phyloP scores from a whole-genome alignment of 2,113 vertebrate genomes.

The Scartelaos histophorus region DNA sequence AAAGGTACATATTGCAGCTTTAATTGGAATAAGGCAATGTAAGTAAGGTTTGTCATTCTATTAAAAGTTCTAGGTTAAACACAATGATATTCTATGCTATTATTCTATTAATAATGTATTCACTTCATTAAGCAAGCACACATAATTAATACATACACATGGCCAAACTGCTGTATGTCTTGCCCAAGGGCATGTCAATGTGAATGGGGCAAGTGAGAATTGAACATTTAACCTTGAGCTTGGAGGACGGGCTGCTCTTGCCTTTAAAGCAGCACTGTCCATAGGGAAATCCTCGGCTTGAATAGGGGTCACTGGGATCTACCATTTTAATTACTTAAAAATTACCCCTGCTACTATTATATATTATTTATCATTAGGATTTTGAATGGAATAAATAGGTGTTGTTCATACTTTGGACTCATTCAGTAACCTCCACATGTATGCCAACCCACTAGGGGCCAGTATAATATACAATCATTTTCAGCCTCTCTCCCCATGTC shows the following conservation, averaged over 20 bases:
- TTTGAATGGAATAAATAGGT: background rate
- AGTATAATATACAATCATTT: conserved; percentile 27
- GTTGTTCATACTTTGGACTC: background rate
- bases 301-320: background rate
- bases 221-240: conserved; percentile 3
- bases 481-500: conserved; percentile 19
- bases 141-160: background rate
- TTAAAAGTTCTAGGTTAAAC: background rate
- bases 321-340: background rate
- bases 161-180: background rate
- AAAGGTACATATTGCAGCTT: no score
- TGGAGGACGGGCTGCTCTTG: background rate
- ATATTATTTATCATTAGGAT: background rate
- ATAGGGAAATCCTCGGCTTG: background rate
- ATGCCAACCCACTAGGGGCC: conserved; percentile 19
- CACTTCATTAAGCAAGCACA: background rate
- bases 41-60: no score
- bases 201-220: conserved; percentile 2
- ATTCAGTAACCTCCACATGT: background rate
- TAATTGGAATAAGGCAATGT: no score
- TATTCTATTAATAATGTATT: background rate
- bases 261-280: background rate
- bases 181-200: conserved; percentile 4
- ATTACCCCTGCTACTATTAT: background rate
- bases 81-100: background rate